Evolutionary conservation across 2,113 vertebrate genomes (phyloP), one percentile per base, ranked within the genome.

Genomic region (Sminthopsis crassicaudata): DNA sequence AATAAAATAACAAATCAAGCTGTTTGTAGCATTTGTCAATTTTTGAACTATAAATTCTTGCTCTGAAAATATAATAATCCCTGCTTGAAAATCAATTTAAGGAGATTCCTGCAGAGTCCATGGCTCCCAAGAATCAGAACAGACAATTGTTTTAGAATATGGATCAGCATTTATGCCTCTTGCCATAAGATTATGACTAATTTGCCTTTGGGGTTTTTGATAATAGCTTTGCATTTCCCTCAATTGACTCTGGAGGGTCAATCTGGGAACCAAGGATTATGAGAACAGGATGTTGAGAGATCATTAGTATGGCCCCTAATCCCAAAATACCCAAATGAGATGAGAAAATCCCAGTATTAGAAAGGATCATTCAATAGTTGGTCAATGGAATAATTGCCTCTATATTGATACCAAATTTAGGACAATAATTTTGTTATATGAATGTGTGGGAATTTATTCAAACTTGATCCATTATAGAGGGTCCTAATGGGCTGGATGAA

Each of bases 401-500:
- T 0, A 99, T 99, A 55, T 99, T 99, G 93, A 99, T 99, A 98
- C 99, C 99, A 96, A 99, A 99, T 98, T 98, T 99, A 88, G 99
- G 99, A 94, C 98, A 99, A 92, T 99, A 99, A 95, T 99, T 99
- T 92, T 99, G 99, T 99, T 99, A 98, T 99, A 99, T 99, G 99
- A 99, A 99, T 7, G 99, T 99, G 9, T 27, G 9, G 30, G 36
- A 22, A 98, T 98, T 99, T 99, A 99, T 98, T 99, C 99, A 67
- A 99, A 99, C 98, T 99, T 99, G 0, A 99, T 99, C 99, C 99
- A 99, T 98, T 99, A 99, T 0, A 99, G 99, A 8, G 99, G 99
- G 99, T 54, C 99, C 99, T 96, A 99, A 99, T 0, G 99, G 99
- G 95, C 97, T 99, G 97, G 99, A 99, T 93, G 99, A 99, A 14